Conservation (phyloP, 2,888 invertebrate genomes). For the Isoperla grammatica region DNA sequence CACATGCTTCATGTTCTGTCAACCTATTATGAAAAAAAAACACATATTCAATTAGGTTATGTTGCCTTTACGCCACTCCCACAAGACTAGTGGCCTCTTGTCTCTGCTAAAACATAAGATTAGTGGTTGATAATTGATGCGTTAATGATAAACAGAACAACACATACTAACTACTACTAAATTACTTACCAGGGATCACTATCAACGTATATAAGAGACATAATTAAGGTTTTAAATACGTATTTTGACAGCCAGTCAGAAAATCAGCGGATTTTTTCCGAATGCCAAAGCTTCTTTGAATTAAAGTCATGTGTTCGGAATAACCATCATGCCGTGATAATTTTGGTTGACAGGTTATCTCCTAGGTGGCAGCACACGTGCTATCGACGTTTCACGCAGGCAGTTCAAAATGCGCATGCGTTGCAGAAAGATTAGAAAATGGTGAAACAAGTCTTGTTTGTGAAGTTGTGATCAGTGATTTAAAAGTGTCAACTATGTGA, state of each 20-base stretch:
- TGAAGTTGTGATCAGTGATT: neutral
- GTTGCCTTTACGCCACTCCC: neutral
- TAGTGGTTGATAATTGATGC: too few species aligned
- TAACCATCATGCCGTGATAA: neutral
- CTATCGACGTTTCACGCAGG: neutral
- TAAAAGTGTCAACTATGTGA: neutral
- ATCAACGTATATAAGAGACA: slow-evolving; percentile 46
- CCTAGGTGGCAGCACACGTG: neutral
- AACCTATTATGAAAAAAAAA: slow-evolving; percentile 46
- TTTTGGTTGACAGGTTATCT: neutral
- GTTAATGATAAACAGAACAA: too few species aligned
- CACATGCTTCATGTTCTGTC: slow-evolving; percentile 59
- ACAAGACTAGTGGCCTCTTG: neutral
- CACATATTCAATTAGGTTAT: neutral
- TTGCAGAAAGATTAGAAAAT: slow-evolving; percentile 2
- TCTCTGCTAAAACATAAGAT: too few species aligned
- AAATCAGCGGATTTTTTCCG: too few species aligned
- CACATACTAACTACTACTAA: too few species aligned
- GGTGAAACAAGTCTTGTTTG: neutral
- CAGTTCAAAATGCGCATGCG: neutral
- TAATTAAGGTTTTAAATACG: slow-evolving; percentile 36
- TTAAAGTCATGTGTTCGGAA: neutral
- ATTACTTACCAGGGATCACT: slow-evolving; percentile 46
- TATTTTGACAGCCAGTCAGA: neutral
- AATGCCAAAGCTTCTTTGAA: neutral